A percentile compares a stretch with the other conserved stretches of the same genome.
These are phyloP conservation scores for Sarcophaga caerulescens DNA, from an alignment of 2,888 invertebrate genomes.

Conservation along the genomic window DNA sequence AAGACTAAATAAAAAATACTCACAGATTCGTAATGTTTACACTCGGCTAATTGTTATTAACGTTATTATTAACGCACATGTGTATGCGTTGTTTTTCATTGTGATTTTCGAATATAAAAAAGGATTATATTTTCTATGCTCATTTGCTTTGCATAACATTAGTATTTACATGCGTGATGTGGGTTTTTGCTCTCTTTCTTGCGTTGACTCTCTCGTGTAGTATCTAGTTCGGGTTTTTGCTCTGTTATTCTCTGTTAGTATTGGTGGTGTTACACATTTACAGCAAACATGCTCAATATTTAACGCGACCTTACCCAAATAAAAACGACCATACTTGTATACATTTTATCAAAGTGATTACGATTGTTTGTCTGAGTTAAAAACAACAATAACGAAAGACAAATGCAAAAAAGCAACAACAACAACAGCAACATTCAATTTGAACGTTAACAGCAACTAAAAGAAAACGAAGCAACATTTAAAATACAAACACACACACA, in stretches of 20 bases:
- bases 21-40: too few relatives aligned
- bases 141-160: background rate
- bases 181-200: background rate
- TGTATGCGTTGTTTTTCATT: too few relatives aligned
- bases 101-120: too few relatives aligned
- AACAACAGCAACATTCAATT: constrained; percentile 18
- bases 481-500: background rate
- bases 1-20: too few relatives aligned
- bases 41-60: too few relatives aligned
- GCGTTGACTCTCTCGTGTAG: background rate
- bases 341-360: constrained; percentile 58
- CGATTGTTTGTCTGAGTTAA: constrained; percentile 51
- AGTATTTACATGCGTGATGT: background rate
- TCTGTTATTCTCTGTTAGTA: background rate
- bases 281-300: constrained; percentile 30
- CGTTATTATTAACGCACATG: too few relatives aligned
- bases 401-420: constrained; percentile 7
- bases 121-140: background rate
- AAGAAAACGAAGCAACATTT: constrained; percentile 16
- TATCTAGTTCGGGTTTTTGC: too few relatives aligned
- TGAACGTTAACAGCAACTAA: constrained; percentile 21
- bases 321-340: constrained; percentile 58
- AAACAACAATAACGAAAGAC: constrained; percentile 3
- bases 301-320: constrained; percentile 69
- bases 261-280: constrained; percentile 33